Percentiles rank a stretch among this genome's conserved stretches.
Evolutionary conservation across 2,113 vertebrate species (phyloP).

Genomic region (Nesogale talazaci): DNA sequence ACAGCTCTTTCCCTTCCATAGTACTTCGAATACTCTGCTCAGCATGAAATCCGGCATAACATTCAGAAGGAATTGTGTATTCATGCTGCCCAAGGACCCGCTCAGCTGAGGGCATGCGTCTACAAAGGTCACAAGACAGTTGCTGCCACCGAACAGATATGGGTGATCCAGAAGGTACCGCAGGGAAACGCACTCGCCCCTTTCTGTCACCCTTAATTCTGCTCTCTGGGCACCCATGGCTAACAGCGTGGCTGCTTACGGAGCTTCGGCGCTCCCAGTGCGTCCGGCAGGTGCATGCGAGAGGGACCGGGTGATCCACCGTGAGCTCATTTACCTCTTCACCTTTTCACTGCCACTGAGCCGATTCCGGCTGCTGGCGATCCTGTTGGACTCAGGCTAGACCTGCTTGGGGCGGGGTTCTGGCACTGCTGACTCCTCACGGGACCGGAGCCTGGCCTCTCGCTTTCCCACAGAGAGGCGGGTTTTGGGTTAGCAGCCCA

Average conservation of each 20-base stretch:
- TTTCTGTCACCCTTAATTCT: slow-evolving; percentile 22
- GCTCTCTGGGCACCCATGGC: not conserved
- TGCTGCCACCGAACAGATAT: slow-evolving; percentile 90
- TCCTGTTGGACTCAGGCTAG: too few relatives aligned
- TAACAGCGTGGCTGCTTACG: not conserved
- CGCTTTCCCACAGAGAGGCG: too few relatives aligned
- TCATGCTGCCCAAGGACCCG: slow-evolving; percentile 86
- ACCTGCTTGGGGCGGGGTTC: too few relatives aligned
- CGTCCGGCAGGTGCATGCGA: not conserved
- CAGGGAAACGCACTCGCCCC: not conserved
- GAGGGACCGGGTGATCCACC: not conserved
- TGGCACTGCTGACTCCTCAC: too few relatives aligned
- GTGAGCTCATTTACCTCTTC: not conserved
- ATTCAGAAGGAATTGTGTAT: slow-evolving; percentile 97
- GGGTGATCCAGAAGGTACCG: slow-evolving; percentile 93
- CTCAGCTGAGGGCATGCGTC: slow-evolving; percentile 91
- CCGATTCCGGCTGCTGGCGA: too few relatives aligned
- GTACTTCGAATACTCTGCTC: slow-evolving; percentile 97
- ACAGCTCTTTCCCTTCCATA: slow-evolving; percentile 79
- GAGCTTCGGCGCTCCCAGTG: not conserved
- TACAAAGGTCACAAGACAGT: slow-evolving; percentile 91
- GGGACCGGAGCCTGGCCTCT: too few relatives aligned
- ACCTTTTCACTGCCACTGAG: not conserved
- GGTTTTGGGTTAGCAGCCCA: too few relatives aligned
- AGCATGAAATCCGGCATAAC: slow-evolving; percentile 95